Conservation (phyloP, 1,140 invertebrate genomes). For the Habropoda laboriosa region DNA sequence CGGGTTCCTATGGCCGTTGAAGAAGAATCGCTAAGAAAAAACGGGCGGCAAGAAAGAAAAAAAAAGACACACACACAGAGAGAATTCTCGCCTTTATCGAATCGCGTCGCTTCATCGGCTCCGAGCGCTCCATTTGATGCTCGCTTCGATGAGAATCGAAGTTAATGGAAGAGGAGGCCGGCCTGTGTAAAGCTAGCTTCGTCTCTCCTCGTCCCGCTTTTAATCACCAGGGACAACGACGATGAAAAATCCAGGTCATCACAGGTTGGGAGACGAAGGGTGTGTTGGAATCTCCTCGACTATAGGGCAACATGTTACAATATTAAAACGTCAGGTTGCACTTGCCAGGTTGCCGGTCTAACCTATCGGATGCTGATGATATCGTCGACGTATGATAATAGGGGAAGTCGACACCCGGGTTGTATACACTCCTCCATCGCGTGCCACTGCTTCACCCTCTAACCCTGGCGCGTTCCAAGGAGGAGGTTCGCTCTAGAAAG, state of each 20-base stretch:
- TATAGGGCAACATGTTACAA: neutral
- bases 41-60: neutral
- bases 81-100: conserved; percentile 41
- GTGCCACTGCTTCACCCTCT: conserved; percentile 4
- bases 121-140: conserved; percentile 46
- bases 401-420: neutral
- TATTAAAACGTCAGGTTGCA: conserved; percentile 66
- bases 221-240: conserved; percentile 59
- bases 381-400: conserved; percentile 52
- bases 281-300: conserved; percentile 1
- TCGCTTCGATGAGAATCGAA: conserved; percentile 62
- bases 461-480: neutral
- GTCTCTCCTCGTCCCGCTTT: conserved; percentile 44
- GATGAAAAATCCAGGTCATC: conserved; percentile 61
- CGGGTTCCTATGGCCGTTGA: neutral
- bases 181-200: neutral
- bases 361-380: conserved; percentile 45
- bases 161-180: conserved; percentile 63
- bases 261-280: conserved; percentile 2
- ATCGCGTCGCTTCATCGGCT: conserved; percentile 38
- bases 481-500: neutral
- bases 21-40: neutral
- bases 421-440: neutral
- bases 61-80: neutral
- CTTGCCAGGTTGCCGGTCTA: conserved; percentile 22